Evolutionary conservation across 2,113 vertebrate species (phyloP), one percentile per base, ranked within the genome.

Genomic region (Cinclus cinclus): DNA sequence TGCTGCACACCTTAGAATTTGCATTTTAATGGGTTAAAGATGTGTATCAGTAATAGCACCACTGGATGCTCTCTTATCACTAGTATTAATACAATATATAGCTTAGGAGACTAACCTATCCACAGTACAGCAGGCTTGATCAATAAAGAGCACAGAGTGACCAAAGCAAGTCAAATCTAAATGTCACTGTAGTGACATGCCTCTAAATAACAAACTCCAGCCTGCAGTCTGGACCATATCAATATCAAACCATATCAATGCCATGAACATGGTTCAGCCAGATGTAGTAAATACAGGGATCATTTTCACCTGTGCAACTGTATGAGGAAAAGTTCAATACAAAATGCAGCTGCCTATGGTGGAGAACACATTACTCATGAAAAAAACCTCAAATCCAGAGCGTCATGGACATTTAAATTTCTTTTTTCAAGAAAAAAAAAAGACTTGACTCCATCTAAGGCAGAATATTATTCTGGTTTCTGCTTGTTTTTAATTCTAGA

Each of bases 1-100:
- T 88, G 71, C 95, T 80, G 85, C 94, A 83, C 94, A 96, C 95
- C 95, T 97, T 74, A 94, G 92, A 82, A 97, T 97, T 97, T 97
- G 92, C 97, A 97, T 97, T 97, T 97, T 97, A 97, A 97, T 97
- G 90, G 89, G 50, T 94, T 94, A 70, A 94, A 97, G 96, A 97
- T 96, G 89, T 95, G 92, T 96, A 96, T 97, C 95, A 92, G 93
- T 87, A 95, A 94, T 90, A 96, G 91, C 93, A 90, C 85, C 75
- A 89, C 94, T 0, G 49, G 55, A 94, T 90, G 92, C 87, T 85
- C 67, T 92, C 91, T 93, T 94, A 96, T 93, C 97, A 93, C 87
- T 50, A 19, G 41, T 81, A 95, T 83, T 94, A 96, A 94, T 76
- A 86, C 82, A 87, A 94, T 68, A 78, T 74, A 94, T 35, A 89